Evolutionary conservation across 2,888 invertebrate genomes (phyloP), one percentile per base, ranked within the genome.

Genomic region (Mycogona germanica): DNA sequence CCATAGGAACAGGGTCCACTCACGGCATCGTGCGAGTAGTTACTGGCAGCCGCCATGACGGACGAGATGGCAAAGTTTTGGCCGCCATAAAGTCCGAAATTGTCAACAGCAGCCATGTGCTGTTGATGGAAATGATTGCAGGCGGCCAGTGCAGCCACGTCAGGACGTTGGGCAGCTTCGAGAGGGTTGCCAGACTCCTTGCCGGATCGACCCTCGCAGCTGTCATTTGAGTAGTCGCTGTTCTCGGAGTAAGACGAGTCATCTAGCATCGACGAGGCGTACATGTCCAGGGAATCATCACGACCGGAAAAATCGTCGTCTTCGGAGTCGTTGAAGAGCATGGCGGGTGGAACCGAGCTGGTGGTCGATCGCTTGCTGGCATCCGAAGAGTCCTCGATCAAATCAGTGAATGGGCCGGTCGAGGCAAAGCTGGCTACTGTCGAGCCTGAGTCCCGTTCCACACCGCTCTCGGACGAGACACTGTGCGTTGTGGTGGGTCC

Each of bases 281-380:
- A 78, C 48, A 78, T 69, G 64, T 78, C 78, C 40, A 78, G 66
- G 38, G 78, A 77, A 62, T 78, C 77, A 61, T 75, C 77, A 50
- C 77, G 67, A 1, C 73, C 70, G 9, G 72, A 73, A 45, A 73
- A 62, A 57, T 72, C 69, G 41, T 65, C 61, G 60, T 66, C 66
- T n/a, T n/a, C n/a, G n/a, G 62, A 63, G 51, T 68, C 65, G 55
- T 63, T 70, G 59, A 61, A 68, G 57, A 62, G 60, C 61, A 50
- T 35, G n/a, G 40, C 50, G 26, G 38, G 25, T 26, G 50, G 50
- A 37, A 50, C 28, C 23, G 50, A 23, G 25, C 26, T 29, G 35
- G 38, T 26, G 29, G 37, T 40, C 12, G 35, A 12, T 25, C 29
- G 14, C 21, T 50, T 50, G 40, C 26, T 50, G 48, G 28, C 44